These are phyloP conservation scores for Notechis scutatus DNA, from an alignment of 2,113 vertebrate genomes.

Conservation along the genomic window DNA sequence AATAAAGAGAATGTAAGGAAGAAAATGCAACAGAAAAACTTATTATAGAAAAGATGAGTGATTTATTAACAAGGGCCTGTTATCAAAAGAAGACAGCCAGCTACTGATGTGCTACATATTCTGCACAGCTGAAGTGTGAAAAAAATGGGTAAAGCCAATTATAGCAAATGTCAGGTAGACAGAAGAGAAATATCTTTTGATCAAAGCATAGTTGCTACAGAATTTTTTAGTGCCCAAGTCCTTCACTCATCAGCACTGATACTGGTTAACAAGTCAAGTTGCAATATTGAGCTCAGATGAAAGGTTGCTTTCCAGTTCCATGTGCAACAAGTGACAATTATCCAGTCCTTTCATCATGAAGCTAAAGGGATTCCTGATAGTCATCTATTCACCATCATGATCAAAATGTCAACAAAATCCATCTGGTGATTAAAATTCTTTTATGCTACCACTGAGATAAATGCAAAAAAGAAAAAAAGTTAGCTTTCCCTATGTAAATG, in stretches of 20 bases:
- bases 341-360: constrained; percentile 15
- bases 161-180: constrained; percentile 56
- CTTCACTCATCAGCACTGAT: constrained; percentile 50
- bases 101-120: constrained; percentile 58
- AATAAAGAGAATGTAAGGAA: constrained; percentile 30
- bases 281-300: constrained; percentile 49
- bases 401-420: constrained; percentile 19
- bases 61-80: constrained; percentile 65
- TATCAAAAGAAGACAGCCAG: constrained; percentile 66
- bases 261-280: constrained; percentile 37
- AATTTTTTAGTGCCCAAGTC: constrained; percentile 54
- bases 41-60: constrained; percentile 61
- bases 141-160: constrained; percentile 62
- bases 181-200: constrained; percentile 59
- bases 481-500: not conserved
- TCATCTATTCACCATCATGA: constrained; percentile 15
- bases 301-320: constrained; percentile 47
- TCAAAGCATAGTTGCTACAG: constrained; percentile 55
- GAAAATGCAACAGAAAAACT: constrained; percentile 56
- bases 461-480: not conserved
- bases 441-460: not conserved
- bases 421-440: constrained; percentile 12
- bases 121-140: constrained; percentile 55
- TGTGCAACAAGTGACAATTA: constrained; percentile 39
- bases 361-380: constrained; percentile 34